Evolutionary conservation across 2,888 invertebrate species (phyloP).

Genomic region (Meiosimyza decipiens): DNA sequence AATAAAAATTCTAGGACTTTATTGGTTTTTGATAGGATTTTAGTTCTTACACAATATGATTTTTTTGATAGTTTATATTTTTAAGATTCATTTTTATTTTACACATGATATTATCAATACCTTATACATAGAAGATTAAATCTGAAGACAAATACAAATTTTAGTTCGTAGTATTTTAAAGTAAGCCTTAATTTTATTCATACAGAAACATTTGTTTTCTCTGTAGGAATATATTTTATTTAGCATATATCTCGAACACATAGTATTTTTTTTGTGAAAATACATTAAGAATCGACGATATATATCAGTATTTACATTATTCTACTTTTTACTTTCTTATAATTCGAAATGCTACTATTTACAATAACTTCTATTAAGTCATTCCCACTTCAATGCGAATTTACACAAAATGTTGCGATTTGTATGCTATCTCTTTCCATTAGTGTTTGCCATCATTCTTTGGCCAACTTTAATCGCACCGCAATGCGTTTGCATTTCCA

Average conservation of each 20-base stretch:
- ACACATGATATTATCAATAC: neutral
- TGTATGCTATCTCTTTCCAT: neutral
- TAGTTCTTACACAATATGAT: constrained; percentile 12
- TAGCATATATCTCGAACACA: too few species aligned
- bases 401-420: constrained; percentile 25
- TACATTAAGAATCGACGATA: too few species aligned
- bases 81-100: neutral
- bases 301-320: too few species aligned
- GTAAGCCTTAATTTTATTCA: too few species aligned
- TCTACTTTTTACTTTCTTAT: neutral
- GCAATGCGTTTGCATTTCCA: constrained; percentile 79
- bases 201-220: too few species aligned
- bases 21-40: constrained; percentile 8
- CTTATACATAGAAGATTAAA: neutral
- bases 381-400: neutral
- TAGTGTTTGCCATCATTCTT: constrained; percentile 67
- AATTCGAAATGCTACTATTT: neutral
- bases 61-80: neutral
- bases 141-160: neutral
- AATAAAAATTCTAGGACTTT: constrained; percentile 23
- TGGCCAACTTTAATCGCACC: constrained; percentile 75
- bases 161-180: too few species aligned
- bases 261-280: too few species aligned
- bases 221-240: too few species aligned
- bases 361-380: neutral